phyloP scores from a whole-genome alignment of 2,888 invertebrate genomes.

The Parnassius apollo region DNA sequence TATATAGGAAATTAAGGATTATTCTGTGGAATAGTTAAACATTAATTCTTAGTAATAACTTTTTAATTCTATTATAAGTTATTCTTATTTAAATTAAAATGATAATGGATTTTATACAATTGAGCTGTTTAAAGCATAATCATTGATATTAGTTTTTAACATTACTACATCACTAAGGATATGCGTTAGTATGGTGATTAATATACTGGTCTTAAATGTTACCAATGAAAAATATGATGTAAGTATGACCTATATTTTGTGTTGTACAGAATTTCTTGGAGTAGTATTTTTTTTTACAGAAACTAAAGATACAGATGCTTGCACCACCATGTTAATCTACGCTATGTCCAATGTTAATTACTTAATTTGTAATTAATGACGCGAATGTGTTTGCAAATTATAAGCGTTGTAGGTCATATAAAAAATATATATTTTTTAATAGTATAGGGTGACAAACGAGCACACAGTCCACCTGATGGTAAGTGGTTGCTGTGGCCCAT shows the following conservation, averaged over 20 bases:
- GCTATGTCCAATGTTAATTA: too few species aligned
- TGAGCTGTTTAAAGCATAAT: constrained; percentile 41
- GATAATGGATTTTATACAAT: constrained; percentile 31
- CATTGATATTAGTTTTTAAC: constrained; percentile 57
- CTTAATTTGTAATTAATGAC: too few species aligned
- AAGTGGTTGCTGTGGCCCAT: too few species aligned
- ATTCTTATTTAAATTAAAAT: constrained; percentile 36
- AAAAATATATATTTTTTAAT: too few species aligned
- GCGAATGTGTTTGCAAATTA: too few species aligned
- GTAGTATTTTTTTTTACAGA: constrained; percentile 23
- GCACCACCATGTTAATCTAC: too few species aligned
- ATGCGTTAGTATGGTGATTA: background rate
- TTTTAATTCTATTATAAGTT: constrained; percentile 32
- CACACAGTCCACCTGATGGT: too few species aligned
- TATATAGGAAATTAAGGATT: constrained; percentile 39
- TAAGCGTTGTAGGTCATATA: too few species aligned
- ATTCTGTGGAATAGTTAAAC: constrained; percentile 39
- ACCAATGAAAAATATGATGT: constrained; percentile 11
- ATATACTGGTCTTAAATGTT: constrained; percentile 16
- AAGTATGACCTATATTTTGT: constrained; percentile 13
- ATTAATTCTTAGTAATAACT: constrained; percentile 34
- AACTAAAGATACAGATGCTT: background rate
- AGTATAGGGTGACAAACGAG: too few species aligned
- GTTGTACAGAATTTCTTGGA: constrained; percentile 34
- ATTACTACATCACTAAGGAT: constrained; percentile 38